Conservation (phyloP, 2,888 invertebrate genomes). For the Willowsia nigromaculata region DNA sequence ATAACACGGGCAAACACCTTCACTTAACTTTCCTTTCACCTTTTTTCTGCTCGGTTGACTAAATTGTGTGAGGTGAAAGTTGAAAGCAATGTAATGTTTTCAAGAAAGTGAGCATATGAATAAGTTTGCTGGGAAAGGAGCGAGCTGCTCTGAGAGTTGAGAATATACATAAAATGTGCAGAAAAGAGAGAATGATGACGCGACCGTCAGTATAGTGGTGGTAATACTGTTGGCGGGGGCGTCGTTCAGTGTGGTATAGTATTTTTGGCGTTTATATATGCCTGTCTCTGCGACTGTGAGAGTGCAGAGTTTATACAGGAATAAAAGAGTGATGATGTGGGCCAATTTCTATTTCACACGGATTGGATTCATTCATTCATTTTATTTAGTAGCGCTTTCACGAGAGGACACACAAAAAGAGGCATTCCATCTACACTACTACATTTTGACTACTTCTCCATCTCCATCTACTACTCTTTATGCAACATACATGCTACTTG, state of each 20-base stretch:
- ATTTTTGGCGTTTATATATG: neutral
- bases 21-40: neutral
- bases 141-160: neutral
- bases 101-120: constrained; percentile 28
- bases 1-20: constrained; percentile 7
- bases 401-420: constrained; percentile 10
- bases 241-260: neutral
- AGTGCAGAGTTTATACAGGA: neutral
- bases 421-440: neutral
- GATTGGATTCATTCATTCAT: constrained; percentile 44
- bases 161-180: neutral
- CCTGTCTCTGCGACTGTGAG: neutral
- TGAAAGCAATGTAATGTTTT: constrained; percentile 47
- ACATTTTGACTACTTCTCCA: neutral
- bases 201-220: neutral
- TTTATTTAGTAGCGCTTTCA: constrained; percentile 39
- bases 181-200: neutral
- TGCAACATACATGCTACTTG: neutral
- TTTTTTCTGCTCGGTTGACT: constrained; percentile 39
- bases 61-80: constrained; percentile 58
- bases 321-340: constrained; percentile 17
- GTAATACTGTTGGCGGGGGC: neutral
- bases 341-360: constrained; percentile 62
- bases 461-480: neutral
- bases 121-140: constrained; percentile 19